Base-by-base conservation (phyloP, 2,113 vertebrate genomes). In the Passer montanus region DNA sequence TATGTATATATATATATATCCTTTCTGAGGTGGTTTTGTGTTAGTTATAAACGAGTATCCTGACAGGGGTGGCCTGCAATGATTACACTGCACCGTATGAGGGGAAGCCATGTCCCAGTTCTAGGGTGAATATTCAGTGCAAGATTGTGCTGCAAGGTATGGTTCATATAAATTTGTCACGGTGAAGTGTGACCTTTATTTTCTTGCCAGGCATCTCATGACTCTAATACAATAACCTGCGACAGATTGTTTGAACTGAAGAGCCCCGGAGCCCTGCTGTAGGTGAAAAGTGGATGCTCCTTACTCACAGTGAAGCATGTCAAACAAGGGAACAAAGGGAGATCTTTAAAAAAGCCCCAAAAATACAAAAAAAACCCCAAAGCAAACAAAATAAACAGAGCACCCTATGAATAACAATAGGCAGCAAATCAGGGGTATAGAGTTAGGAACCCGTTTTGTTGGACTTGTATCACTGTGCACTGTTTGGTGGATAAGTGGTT, bases 191-290 rank as follows among this genome's bases (percentile, higher is more conserved):
- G 94, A 97, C 84, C 89, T 97, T 97, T 95, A 72, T 84, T 90
- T 93, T 67, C 47, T 82, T 75, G 91, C 85, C 90, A 89, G 76
- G 79, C 31, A 24, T 75, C 88, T 81, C 84, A 41, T 94, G 64
- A 75, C 82, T 95, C 66, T 96, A 75, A 73, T 77, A 78, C 60
- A 85, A n/a, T 84, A 85, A 90, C 89, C 81, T 93, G 93, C 91
- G 93, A 95, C 93, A 94, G 95, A 96, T 89, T 95, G 92, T 76
- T 93, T 88, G 81, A 96, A 83, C 49, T 88, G 81, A 73, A 95
- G 72, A 90, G 75, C 59, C 87, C 93, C 1, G 84, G 91, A 95
- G 77, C 64, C 90, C 81, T 93, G 96, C 81, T 79, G 96, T 92
- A 97, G 81, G 93, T 90, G 89, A 82, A 95, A 90, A 97, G 87